Conservation (phyloP, 35 echinoderm and acorn worm genomes). For the Chiridota heheva region DNA sequence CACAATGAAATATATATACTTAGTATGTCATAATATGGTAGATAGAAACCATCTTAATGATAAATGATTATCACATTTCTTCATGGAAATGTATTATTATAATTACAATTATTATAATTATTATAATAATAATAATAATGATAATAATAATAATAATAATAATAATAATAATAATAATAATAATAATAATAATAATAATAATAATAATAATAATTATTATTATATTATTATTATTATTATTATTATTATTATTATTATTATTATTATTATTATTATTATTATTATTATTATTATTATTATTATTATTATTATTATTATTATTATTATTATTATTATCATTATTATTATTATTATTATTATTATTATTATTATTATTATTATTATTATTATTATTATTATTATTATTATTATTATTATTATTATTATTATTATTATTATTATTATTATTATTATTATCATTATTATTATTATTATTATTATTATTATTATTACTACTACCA, state of each 20-base stretch:
- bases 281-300: background rate
- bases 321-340: background rate
- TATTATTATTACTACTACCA: too few relatives aligned
- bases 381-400: too few relatives aligned
- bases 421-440: too few relatives aligned
- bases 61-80: too few relatives aligned
- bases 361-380: too few relatives aligned
- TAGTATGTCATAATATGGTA: too few relatives aligned
- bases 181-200: conserved; percentile 9
- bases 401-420: too few relatives aligned
- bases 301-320: background rate
- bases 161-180: background rate
- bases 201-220: background rate
- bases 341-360: too few relatives aligned
- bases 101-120: background rate
- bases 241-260: background rate
- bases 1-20: too few relatives aligned
- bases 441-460: too few relatives aligned
- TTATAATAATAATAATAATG: background rate
- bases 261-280: background rate
- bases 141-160: background rate
- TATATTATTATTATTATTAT: background rate
- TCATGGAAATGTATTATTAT: background rate
- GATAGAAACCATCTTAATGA: too few relatives aligned
- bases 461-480: too few relatives aligned